These are phyloP conservation scores for Carterocephalus palaemon DNA, from an alignment of 2,888 invertebrate species.

Conservation along the genomic window DNA sequence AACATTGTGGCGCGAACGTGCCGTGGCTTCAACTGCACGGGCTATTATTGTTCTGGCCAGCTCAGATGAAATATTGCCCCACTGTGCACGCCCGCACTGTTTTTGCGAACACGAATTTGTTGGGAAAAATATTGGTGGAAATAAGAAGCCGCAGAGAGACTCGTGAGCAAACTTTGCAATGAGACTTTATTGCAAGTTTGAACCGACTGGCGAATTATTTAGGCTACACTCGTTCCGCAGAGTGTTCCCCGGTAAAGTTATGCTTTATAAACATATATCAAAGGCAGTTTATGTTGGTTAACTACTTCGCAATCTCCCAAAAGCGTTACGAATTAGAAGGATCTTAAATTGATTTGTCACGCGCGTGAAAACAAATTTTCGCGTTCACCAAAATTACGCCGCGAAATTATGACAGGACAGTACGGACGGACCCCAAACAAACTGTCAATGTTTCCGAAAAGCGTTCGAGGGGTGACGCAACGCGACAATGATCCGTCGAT, in stretches of 20 bases:
- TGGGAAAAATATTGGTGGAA: slow-evolving; percentile 69
- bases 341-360: background rate
- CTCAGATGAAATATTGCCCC: slow-evolving; percentile 77
- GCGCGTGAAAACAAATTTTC: slow-evolving; percentile 2
- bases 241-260: background rate
- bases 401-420: slow-evolving; percentile 24
- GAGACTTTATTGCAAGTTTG: slow-evolving; percentile 37
- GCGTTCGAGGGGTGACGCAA: slow-evolving; percentile 44
- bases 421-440: slow-evolving; percentile 45
- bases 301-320: no score
- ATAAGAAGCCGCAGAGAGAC: slow-evolving; percentile 60
- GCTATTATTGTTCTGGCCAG: slow-evolving; percentile 79
- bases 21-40: slow-evolving; percentile 71
- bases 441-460: slow-evolving; percentile 42
- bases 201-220: slow-evolving; percentile 16
- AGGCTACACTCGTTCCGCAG: slow-evolving; percentile 11
- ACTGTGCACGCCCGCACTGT: slow-evolving; percentile 71
- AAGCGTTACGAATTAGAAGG: no score
- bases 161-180: slow-evolving; percentile 59
- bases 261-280: background rate
- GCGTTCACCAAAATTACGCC: slow-evolving; percentile 11
- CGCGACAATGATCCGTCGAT: slow-evolving; percentile 58
- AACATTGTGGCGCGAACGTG: slow-evolving; percentile 77
- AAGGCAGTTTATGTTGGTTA: no score
- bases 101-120: slow-evolving; percentile 69